Evolutionary conservation across 2,888 invertebrate species (phyloP).

Genomic region (Hydrotaea cyrtoneurina): DNA sequence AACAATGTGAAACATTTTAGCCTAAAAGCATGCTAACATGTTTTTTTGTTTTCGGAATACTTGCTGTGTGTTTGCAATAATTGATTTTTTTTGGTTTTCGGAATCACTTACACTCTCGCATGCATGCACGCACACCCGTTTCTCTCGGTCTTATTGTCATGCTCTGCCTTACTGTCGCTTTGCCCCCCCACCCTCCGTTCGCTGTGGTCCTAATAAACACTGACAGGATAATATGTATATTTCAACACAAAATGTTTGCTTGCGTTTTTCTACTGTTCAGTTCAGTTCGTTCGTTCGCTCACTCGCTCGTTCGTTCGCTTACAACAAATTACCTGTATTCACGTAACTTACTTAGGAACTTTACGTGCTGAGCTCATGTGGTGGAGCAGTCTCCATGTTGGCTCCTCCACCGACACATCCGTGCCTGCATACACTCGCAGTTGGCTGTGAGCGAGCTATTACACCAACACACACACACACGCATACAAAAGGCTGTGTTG

Average conservation of each 20-base stretch:
- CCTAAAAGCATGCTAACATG: constrained; percentile 1
- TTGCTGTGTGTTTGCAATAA: not conserved
- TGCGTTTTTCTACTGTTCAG: not conserved
- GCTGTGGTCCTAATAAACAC: constrained; percentile 8
- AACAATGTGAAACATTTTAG: not conserved
- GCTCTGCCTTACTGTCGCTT: too few relatives aligned
- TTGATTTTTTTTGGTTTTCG: constrained; percentile 3
- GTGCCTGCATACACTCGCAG: too few relatives aligned
- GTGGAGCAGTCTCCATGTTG: not conserved
- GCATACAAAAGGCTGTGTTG: not conserved
- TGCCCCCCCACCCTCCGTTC: not conserved
- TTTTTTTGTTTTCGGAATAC: not conserved
- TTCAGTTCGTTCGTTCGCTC: not conserved
- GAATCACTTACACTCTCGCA: not conserved
- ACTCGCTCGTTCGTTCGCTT: not conserved
- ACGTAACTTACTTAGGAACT: constrained; percentile 29
- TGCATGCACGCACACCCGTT: not conserved
- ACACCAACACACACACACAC: not conserved
- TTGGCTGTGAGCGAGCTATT: not conserved
- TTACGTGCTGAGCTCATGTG: constrained; percentile 17
- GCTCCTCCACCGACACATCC: not conserved
- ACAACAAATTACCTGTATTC: constrained; percentile 50
- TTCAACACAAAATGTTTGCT: not conserved
- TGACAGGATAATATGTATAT: constrained; percentile 46
- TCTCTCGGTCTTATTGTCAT: not conserved